phyloP scores from a whole-genome alignment of 2,113 vertebrate genomes.

The Herpetotheres cachinnans region DNA sequence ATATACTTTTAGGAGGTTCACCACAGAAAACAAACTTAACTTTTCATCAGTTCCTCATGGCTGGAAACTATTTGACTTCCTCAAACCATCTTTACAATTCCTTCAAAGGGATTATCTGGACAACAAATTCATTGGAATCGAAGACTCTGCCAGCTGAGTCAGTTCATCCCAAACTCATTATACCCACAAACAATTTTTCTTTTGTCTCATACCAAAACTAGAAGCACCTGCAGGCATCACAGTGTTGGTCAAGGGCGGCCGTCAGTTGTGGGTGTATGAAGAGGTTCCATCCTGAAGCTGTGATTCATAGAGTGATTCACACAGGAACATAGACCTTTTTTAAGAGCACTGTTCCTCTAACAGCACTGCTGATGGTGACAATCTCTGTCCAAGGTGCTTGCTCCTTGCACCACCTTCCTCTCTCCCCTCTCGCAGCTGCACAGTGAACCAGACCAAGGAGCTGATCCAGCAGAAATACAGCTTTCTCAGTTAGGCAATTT shows the following conservation, averaged over 20 bases:
- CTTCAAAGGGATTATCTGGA: background rate
- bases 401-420: background rate
- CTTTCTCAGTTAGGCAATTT: background rate
- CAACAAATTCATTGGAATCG: background rate
- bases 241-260: background rate
- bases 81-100: background rate
- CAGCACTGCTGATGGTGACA: background rate
- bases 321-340: background rate
- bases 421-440: background rate
- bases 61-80: background rate
- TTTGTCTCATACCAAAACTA: background rate
- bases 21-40: background rate
- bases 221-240: background rate
- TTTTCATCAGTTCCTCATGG: background rate
- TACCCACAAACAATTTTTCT: background rate
- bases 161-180: background rate
- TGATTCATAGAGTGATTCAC: background rate
- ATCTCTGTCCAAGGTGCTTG: constrained; percentile 62
- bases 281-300: background rate
- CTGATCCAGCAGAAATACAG: background rate
- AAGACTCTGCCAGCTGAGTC: background rate
- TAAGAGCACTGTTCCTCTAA: background rate
- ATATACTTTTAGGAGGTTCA: background rate
- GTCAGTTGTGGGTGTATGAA: background rate
- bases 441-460: rapidly evolving